A percentile compares a stretch with the other conserved stretches of the same genome.
Evolutionary conservation across 2,888 invertebrate genomes (phyloP).

Genomic region (Brachylomia viminalis): DNA sequence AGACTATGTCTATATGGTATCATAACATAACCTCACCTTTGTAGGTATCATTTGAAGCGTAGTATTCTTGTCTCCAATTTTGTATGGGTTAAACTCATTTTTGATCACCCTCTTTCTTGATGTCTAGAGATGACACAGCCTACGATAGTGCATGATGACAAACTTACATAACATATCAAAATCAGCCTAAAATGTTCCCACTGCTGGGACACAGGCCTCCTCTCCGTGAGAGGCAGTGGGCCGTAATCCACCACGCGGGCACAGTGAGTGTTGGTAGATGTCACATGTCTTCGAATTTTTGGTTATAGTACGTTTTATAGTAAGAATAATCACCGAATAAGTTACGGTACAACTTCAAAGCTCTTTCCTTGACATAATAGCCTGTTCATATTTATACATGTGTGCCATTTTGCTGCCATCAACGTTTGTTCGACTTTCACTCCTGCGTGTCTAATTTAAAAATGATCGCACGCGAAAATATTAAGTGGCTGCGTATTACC

Average conservation of each 20-base stretch:
- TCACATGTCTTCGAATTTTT: too few relatives aligned
- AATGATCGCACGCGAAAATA: constrained; percentile 45
- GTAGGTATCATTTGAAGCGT: background rate
- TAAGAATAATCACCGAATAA: constrained; percentile 2
- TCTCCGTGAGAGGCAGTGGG: too few relatives aligned
- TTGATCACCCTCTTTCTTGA: background rate
- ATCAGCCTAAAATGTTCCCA: too few relatives aligned
- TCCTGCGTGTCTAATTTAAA: constrained; percentile 42
- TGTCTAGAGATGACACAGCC: background rate
- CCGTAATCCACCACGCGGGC: too few relatives aligned
- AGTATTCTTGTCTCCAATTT: background rate
- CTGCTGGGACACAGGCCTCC: too few relatives aligned
- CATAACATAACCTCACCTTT: background rate
- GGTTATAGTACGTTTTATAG: too few relatives aligned
- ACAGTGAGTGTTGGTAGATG: too few relatives aligned
- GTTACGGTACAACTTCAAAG: constrained; percentile 18
- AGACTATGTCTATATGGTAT: background rate
- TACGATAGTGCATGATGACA: too few relatives aligned
- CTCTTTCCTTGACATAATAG: constrained; percentile 10
- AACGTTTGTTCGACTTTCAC: constrained; percentile 50
- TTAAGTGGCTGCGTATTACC: constrained; percentile 10
- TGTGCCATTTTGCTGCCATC: constrained; percentile 30
- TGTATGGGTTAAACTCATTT: background rate
- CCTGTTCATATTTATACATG: background rate
- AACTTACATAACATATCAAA: too few relatives aligned